phyloP scores from a whole-genome alignment of 2,797 vertebrate species.

The Novumbra hubbsi region DNA sequence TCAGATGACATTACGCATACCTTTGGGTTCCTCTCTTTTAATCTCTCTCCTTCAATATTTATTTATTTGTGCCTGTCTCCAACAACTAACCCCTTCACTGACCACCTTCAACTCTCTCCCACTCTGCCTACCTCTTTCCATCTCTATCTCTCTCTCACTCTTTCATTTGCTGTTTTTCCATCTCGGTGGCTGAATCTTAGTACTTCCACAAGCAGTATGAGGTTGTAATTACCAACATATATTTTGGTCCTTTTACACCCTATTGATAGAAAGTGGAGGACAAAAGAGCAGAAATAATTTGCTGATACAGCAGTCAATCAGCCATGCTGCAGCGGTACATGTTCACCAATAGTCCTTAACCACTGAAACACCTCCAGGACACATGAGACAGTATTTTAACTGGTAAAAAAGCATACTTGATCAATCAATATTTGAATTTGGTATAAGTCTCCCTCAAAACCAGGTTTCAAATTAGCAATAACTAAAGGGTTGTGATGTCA shows the following conservation, averaged over 20 bases:
- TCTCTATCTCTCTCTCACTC: constrained; percentile 46
- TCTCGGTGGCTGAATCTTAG: no score
- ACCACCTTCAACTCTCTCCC: constrained; percentile 4
- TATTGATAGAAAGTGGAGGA: no score
- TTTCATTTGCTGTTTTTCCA: neutral
- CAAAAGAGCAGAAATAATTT: no score
- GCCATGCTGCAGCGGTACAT: no score
- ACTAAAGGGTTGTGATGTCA: neutral
- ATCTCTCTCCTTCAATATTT: constrained; percentile 59
- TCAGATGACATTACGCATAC: constrained; percentile 44
- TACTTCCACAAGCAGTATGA: neutral
- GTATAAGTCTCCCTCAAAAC: neutral
- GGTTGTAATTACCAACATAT: neutral
- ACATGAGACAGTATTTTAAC: neutral
- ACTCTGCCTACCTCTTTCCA: constrained; percentile 27
- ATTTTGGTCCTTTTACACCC: no score
- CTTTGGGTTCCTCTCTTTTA: constrained; percentile 17
- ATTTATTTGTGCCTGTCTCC: constrained; percentile 32
- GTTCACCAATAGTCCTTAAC: no score
- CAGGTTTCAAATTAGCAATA: neutral
- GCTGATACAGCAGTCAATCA: no score
- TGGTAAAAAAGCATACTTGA: neutral
- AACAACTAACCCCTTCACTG: constrained; percentile 41
- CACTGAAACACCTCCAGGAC: neutral
- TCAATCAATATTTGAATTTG: neutral